phyloP scores from a whole-genome alignment of 1,140 invertebrate species.

The Euborellia annulipes region DNA sequence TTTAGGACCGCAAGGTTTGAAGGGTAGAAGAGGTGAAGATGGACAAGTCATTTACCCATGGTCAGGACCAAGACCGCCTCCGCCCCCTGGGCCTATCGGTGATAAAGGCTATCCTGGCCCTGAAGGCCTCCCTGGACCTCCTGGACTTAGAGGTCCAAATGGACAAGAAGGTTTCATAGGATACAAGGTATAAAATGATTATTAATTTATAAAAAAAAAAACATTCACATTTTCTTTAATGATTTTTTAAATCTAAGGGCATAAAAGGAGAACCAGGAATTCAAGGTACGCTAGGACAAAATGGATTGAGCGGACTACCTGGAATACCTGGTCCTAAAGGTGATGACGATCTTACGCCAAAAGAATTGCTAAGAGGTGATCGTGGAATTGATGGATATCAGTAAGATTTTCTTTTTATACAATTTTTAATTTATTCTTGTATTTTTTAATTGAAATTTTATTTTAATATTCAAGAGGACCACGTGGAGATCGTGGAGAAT shows the following conservation, averaged over 20 bases:
- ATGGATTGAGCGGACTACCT: conserved; percentile 33
- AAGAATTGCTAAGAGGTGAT: conserved; percentile 30
- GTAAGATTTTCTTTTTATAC: conserved; percentile 3
- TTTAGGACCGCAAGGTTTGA: no score
- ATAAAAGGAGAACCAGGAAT: conserved; percentile 26
- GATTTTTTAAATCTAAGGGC: not conserved
- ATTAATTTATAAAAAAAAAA: no score
- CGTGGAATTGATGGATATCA: conserved; percentile 23
- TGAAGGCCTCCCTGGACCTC: conserved; percentile 12
- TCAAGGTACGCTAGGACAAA: conserved; percentile 30
- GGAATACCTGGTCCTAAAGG: conserved; percentile 38
- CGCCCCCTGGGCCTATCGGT: not conserved
- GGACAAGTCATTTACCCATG: no score
- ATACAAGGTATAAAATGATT: not conserved
- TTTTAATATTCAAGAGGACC: conserved; percentile 1
- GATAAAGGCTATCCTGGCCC: conserved; percentile 5
- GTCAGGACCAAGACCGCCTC: no score
- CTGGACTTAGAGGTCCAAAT: conserved; percentile 17
- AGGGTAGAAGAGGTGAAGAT: no score
- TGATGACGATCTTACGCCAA: conserved; percentile 26
- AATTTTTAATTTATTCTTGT: not conserved
- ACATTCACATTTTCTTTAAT: no score
- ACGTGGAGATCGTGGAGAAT: not conserved
- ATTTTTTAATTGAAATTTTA: not conserved
- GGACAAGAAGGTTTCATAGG: conserved; percentile 15